These are phyloP conservation scores for Sclerurus mexicanus DNA, from an alignment of 2,113 vertebrate genomes.

Conservation along the genomic window DNA sequence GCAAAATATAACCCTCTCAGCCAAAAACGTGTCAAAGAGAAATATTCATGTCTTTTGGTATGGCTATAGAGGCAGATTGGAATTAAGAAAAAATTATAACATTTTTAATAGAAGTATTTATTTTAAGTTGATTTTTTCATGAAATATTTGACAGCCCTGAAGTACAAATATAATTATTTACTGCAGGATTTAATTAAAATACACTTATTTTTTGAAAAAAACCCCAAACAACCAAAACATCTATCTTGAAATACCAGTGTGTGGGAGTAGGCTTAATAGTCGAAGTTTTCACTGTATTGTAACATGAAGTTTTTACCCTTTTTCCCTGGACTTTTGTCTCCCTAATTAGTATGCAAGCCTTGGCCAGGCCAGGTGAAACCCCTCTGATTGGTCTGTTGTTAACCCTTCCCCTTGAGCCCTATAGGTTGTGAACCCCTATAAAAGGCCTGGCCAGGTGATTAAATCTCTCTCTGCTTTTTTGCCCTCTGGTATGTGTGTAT, in stretches of 20 bases:
- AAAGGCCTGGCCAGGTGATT: no score
- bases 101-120: conserved; percentile 4
- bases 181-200: conserved; percentile 17
- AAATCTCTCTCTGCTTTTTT: no score
- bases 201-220: background rate
- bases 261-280: no score
- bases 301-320: no score
- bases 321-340: no score
- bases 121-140: background rate
- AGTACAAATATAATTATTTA: conserved; percentile 6
- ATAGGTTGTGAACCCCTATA: no score
- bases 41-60: conserved; percentile 24
- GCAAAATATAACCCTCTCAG: conserved; percentile 60
- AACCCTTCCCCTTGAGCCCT: no score
- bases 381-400: no score
- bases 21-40: conserved; percentile 30
- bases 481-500: no score
- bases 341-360: no score
- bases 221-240: background rate
- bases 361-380: no score
- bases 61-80: conserved; percentile 28
- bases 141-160: background rate
- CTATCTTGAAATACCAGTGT: background rate
- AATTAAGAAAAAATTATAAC: background rate
- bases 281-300: no score